phyloP scores from a whole-genome alignment of 2,797 vertebrate species.

The Moxostoma hubbsi region DNA sequence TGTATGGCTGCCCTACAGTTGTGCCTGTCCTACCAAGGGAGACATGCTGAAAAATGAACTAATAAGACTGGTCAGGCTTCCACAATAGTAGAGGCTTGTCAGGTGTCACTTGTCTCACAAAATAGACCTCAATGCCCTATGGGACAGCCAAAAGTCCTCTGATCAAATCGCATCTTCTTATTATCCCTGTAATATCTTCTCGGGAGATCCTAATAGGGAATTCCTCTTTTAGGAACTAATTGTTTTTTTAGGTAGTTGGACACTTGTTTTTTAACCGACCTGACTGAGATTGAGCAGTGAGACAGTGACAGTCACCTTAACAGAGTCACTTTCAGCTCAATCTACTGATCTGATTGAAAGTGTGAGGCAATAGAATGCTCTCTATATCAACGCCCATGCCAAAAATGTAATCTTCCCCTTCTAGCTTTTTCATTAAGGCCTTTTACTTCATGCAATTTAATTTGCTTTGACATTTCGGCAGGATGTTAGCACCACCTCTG shows the following conservation, averaged over 20 bases:
- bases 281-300: slow-evolving; percentile 25
- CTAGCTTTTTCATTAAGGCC: slow-evolving; percentile 77
- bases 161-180: slow-evolving; percentile 24
- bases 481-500: slow-evolving; percentile 61
- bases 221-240: too few species aligned
- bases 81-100: not conserved
- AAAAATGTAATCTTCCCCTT: slow-evolving; percentile 73
- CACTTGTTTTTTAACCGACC: not conserved
- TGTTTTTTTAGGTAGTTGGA: not conserved
- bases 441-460: slow-evolving; percentile 76
- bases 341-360: slow-evolving; percentile 46
- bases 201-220: slow-evolving; percentile 2
- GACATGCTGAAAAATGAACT: slow-evolving; percentile 76
- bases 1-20: slow-evolving; percentile 83
- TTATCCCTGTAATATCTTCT: not conserved
- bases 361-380: slow-evolving; percentile 40
- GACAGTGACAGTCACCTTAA: slow-evolving; percentile 40
- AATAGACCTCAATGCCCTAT: slow-evolving; percentile 28
- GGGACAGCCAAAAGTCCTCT: slow-evolving; percentile 21
- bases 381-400: slow-evolving; percentile 48
- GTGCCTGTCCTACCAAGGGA: slow-evolving; percentile 77
- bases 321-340: slow-evolving; percentile 47
- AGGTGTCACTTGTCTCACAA: slow-evolving; percentile 18
- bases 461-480: slow-evolving; percentile 74
- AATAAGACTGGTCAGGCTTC: slow-evolving; percentile 44